Conservation (phyloP, 2,888 invertebrate species). For the Eulithis prunata region DNA sequence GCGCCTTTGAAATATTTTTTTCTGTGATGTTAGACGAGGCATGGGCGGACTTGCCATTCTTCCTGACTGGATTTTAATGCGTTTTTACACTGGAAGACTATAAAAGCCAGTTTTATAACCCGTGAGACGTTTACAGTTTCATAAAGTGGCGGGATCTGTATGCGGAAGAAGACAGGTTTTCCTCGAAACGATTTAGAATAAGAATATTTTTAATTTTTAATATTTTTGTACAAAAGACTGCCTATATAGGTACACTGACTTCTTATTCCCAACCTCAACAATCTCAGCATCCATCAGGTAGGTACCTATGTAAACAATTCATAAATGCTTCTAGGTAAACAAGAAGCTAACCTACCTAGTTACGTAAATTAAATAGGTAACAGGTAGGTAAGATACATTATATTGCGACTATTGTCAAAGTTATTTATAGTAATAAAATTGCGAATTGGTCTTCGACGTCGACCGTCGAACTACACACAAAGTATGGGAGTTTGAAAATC, state of each 20-base stretch:
- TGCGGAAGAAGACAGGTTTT: constrained; percentile 74
- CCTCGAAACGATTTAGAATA: constrained; percentile 60
- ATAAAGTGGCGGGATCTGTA: constrained; percentile 75
- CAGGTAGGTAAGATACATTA: no score
- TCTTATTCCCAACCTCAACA: no score
- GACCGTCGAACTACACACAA: no score
- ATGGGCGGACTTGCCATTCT: constrained; percentile 64
- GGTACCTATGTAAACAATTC: neutral
- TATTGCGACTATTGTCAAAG: no score
- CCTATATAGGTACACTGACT: no score
- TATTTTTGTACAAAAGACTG: no score
- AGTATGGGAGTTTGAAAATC: no score
- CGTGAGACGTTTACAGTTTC: constrained; percentile 80
- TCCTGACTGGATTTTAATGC: constrained; percentile 72
- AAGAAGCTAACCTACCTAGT: no score
- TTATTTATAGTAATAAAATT: no score
- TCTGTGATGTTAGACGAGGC: constrained; percentile 71
- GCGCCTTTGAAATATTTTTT: constrained; percentile 74
- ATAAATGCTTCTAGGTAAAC: no score
- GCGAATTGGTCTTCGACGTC: no score
- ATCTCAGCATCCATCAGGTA: neutral
- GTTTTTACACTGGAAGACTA: constrained; percentile 75
- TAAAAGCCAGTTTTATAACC: constrained; percentile 80
- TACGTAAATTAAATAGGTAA: no score
- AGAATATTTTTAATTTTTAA: constrained; percentile 36